These are phyloP conservation scores for Macquaria ambigua DNA, from an alignment of 2,113 vertebrate species.

Conservation along the genomic window DNA sequence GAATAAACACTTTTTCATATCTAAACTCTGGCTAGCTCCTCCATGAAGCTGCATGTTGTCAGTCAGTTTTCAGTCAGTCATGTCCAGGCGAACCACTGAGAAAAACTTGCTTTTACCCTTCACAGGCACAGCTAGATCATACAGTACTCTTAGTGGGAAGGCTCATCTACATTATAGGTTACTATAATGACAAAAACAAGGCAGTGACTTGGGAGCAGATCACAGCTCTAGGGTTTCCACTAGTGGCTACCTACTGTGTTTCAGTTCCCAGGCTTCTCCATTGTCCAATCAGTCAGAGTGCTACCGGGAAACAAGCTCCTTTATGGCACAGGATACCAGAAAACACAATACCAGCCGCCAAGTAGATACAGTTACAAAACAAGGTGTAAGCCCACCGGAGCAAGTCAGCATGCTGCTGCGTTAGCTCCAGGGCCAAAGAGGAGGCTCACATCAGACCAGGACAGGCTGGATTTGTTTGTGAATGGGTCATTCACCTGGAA, in stretches of 20 bases:
- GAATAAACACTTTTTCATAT: conserved; percentile 47
- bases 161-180: conserved; percentile 58
- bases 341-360: conserved; percentile 36
- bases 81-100: conserved; percentile 35
- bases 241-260: conserved; percentile 57
- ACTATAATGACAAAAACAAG: conserved; percentile 68
- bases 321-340: conserved; percentile 33
- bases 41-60: conserved; percentile 45
- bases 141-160: conserved; percentile 42
- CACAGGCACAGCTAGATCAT: conserved; percentile 36
- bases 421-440: conserved; percentile 8
- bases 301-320: conserved; percentile 51
- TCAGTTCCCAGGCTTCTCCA: conserved; percentile 79
- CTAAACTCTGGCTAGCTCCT: conserved; percentile 46
- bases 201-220: conserved; percentile 64
- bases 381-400: conserved; percentile 50
- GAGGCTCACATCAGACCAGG: conserved; percentile 26
- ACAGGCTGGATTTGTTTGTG: conserved; percentile 57
- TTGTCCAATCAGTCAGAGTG: conserved; percentile 61
- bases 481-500: conserved; percentile 67
- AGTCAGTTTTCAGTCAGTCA: conserved; percentile 42
- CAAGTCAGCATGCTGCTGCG: conserved; percentile 12
- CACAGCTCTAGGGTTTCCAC: conserved; percentile 67
- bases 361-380: conserved; percentile 66
- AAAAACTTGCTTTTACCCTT: conserved; percentile 42